Percentiles rank a stretch among this genome's conserved stretches.
These are phyloP conservation scores for Hydrophis major DNA, from an alignment of 2,797 vertebrate species.

Conservation along the genomic window DNA sequence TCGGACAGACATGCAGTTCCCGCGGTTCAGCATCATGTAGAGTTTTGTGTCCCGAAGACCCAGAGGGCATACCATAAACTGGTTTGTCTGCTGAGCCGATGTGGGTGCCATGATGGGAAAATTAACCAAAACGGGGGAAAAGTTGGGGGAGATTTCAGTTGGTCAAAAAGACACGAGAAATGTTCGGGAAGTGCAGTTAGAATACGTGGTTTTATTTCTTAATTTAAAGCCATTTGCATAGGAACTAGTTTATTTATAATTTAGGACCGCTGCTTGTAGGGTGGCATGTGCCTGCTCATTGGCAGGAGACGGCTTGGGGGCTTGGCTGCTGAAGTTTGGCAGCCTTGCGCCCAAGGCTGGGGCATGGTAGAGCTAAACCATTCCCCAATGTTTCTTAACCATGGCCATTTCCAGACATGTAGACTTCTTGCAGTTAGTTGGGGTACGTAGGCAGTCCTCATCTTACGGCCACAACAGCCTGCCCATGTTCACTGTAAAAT, in stretches of 20 bases:
- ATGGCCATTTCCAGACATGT: neutral
- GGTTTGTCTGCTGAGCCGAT: neutral
- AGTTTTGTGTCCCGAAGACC: neutral
- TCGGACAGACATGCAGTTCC: accelerated
- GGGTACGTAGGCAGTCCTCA: neutral
- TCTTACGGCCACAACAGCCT: neutral
- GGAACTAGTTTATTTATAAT: neutral
- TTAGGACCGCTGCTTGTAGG: neutral
- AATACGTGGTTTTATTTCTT: neutral
- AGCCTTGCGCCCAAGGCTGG: neutral
- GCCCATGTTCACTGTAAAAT: neutral
- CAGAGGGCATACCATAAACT: accelerated
- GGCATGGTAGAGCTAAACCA: neutral
- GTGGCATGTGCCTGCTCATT: neutral
- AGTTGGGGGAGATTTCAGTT: neutral
- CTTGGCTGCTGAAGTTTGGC: neutral
- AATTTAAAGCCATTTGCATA: neutral
- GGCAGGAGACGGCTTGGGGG: neutral
- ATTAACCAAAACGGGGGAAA: neutral
- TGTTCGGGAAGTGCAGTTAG: no score
- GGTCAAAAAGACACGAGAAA: neutral
- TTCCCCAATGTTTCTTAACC: neutral
- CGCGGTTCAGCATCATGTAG: no score
- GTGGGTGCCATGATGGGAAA: neutral
- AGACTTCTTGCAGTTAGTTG: neutral